Base-by-base conservation (phyloP, 1,140 invertebrate genomes). In the Pomacea maculata region DNA sequence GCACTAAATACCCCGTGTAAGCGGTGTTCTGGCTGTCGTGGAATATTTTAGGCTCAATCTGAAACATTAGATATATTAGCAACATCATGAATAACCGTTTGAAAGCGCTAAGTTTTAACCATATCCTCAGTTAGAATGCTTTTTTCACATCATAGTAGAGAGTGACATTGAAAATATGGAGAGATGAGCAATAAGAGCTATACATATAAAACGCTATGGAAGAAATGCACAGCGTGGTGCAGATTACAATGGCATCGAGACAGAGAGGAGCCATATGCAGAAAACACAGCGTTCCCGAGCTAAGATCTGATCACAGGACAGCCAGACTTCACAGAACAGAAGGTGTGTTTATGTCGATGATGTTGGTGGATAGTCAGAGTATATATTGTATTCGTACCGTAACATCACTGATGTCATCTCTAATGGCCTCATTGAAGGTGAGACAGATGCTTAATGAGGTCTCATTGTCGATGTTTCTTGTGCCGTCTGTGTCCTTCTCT, bases 241-340 rank as follows among this genome's bases (percentile, higher is more conserved):
- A 71, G 55, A 75, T 79, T 29, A 81, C 80, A 52, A 82, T 80
- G 9, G 83, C 81, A 63, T 68, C 85, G 15, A 17, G 25, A 45
- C 55, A 68, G 29, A 76, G 78, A 29, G 54, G 70, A n/a, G 52
- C 73, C 52, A 81, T 83, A n/a, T 52, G 75, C 45, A 45, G 34
- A 45, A 45, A 45, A 25, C 25, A 25, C 25, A 25, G 25, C 25
- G 25, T 25, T 25, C 25, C 25, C 25, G 25, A 25, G 25, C 25
- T 25, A 25, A 25, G 25, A 25, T 25, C 25, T 25, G 25, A 25
- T 25, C 25, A 25, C 25, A 25, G 25, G 25, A 25, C 25, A 25
- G 25, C 25, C 25, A 25, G 25, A 25, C 25, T 25, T 25, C 25
- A 45, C 34, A 45, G 34, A 45, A 45, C 34, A 45, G 34, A 45